Conservation (phyloP, 2,797 vertebrate genomes). For the Notolepis coatsorum region DNA sequence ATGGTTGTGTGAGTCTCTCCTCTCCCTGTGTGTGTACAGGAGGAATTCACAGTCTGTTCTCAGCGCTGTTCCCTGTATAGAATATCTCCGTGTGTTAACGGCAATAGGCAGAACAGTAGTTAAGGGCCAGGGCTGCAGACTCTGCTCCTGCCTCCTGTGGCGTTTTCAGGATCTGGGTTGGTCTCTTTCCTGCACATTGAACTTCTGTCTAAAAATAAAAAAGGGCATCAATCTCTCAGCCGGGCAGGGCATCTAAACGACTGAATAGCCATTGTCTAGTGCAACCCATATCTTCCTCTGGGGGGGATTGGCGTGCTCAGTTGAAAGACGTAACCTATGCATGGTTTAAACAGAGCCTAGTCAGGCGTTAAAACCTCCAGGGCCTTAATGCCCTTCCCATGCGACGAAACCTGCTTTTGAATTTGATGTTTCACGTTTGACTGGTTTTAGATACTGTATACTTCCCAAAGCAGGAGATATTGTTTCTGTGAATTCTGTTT, state of each 20-base stretch:
- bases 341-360: background rate
- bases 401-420: conserved; percentile 11
- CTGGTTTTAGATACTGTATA: background rate
- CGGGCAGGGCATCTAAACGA: conserved; percentile 35
- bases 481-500: background rate
- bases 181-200: conserved; percentile 39
- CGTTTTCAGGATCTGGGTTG: conserved; percentile 35
- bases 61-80: conserved; percentile 43
- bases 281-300: conserved; percentile 41
- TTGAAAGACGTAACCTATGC: conserved; percentile 18
- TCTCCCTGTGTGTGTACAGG: conserved; percentile 25
- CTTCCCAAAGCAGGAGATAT: background rate
- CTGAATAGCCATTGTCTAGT: conserved; percentile 53
- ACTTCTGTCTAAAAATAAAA: conserved; percentile 61
- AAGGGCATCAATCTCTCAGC: conserved; percentile 37
- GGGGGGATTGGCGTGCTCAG: conserved; percentile 14
- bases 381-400: conserved; percentile 12
- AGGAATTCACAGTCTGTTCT: conserved; percentile 55
- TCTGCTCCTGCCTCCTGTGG: conserved; percentile 55
- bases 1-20: conserved; percentile 37
- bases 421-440: conserved; percentile 10
- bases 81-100: conserved; percentile 38
- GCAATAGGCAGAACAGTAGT: conserved; percentile 50
- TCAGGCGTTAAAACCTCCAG: background rate
- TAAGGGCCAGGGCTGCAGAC: conserved; percentile 24